Evolutionary conservation across 2,797 vertebrate genomes (phyloP), one percentile per base, ranked within the genome.

Genomic region (Rhadinocentrus ornatus): DNA sequence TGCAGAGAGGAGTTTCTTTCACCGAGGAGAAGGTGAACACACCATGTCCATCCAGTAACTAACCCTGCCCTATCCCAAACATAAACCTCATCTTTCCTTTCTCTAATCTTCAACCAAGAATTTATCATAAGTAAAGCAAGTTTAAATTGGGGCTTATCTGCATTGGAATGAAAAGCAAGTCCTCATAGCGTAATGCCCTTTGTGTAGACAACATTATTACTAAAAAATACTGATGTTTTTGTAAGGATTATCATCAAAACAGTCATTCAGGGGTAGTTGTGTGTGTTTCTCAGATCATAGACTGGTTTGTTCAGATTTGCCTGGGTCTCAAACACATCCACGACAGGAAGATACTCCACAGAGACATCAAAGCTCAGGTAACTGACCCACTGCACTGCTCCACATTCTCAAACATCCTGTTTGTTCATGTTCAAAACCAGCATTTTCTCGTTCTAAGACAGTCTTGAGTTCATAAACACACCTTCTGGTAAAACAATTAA

Each of bases 351-450:
- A 84, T 99, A 74, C 93, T 98, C 58, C 97, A 99, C 89, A 94
- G 97, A 90, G 96, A 99, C 89, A 92, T 98, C 80, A 98, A 99
- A 85, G 50, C 96, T 62, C 96, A 98, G 96, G 97, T 97, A 94
- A 15, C 20, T 52, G 24, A 31, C 10, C 3, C 3, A 0, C 13
- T 13, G n/a, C 46, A 20, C 39, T 26, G n/a, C 48, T 11, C 22
- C 71, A 35, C 57, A 32, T 52, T 39, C 27, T 3, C 56, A 73
- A 52, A 69, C 56, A 29, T 24, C 16, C 1, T 1, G 3, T 18
- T n/a, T 12, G 32, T 50, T 41, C 26, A 53, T 41, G 15, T 2
- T 35, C 13, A 32, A 37, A 27, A 11, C 16, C 22, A 35, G 6
- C 15, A 11, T 12, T 1, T 31, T 6, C 12, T 4, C 26, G 35